Percentiles rank a stretch among this genome's conserved stretches.
These are phyloP conservation scores for Brachyalestes nurse DNA, from an alignment of 2,797 vertebrate genomes.

Conservation along the genomic window DNA sequence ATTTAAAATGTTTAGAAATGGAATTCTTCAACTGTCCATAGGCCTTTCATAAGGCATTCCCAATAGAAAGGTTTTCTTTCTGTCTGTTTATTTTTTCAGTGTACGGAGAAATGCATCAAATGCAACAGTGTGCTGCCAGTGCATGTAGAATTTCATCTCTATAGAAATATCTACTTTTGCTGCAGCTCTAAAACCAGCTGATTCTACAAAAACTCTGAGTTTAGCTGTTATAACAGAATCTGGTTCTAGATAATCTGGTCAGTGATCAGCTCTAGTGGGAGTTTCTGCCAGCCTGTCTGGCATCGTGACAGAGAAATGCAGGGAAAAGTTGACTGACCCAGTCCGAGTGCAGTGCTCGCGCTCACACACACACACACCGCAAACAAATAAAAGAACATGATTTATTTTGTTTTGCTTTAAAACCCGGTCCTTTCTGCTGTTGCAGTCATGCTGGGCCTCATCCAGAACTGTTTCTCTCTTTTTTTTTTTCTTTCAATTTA, in stretches of 20 bases:
- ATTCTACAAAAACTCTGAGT: not conserved
- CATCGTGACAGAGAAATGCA: not conserved
- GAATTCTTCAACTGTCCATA: too few relatives aligned
- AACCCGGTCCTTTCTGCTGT: not conserved
- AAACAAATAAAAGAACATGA: constrained; percentile 26
- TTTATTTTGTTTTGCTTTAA: constrained; percentile 23
- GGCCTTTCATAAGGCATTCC: too few relatives aligned
- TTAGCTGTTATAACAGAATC: not conserved
- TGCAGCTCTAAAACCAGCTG: not conserved
- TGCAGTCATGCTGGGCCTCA: not conserved
- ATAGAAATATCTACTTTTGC: not conserved
- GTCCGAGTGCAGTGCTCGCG: constrained; percentile 29
- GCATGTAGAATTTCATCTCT: not conserved
- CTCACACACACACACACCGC: not conserved
- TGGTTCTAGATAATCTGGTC: not conserved
- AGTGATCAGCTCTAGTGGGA: constrained; percentile 10
- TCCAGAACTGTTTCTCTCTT: not conserved
- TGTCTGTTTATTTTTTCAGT: too few relatives aligned
- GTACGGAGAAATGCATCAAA: too few relatives aligned
- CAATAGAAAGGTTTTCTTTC: too few relatives aligned
- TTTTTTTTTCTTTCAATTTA: not conserved
- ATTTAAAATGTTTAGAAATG: too few relatives aligned
- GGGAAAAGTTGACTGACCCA: constrained; percentile 9
- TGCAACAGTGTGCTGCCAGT: too few relatives aligned
- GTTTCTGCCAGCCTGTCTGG: not conserved